Evolutionary conservation across 2,888 invertebrate species (phyloP), one percentile per base, ranked within the genome.

Genomic region (Agrotis segetum): DNA sequence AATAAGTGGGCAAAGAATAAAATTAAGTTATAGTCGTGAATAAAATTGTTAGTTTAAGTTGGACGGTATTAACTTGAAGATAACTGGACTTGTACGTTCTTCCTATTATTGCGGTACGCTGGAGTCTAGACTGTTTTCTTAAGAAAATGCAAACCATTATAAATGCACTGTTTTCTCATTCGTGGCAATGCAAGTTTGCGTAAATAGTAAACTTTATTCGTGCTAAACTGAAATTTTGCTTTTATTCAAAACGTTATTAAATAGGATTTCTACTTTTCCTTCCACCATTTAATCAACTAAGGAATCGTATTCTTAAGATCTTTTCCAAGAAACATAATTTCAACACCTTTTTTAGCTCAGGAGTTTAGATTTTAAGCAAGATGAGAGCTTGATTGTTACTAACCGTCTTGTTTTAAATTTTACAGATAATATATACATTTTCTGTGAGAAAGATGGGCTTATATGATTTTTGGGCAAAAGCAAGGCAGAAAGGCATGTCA

Each of bases 1-100:
- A 84, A 84, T 81, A 74, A 77, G 67, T 79, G 72, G 55, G 53
- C 80, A 85, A 81, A 84, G 85, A 86, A 78, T 67, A 80, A 82
- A 74, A 82, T 62, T 67, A 74, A 79, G 65, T 79, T 74, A 60
- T 55, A 66, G 29, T 66, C 65, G 24, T 63, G 72, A 82, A 74
- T 71, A 74, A 75, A 82, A 75, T 66, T 71, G 75, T 68, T 63
- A 64, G 47, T 70, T 76, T 74, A 77, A 82, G 66, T 81, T 77
- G 40, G 52, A 17, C 40, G 47, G 59, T 70, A 64, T 72, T 82
- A 82, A 70, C 64, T 81, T 71, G 47, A 72, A 81, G 52, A 67
- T 55, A 56, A 53, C 64, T 61, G 67, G 53, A 47, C 61, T 65
- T 70, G 56, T 69, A 63, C 59, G 53, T 66, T 81, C 62, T 70